These are phyloP conservation scores for Dasypogon diadema DNA, from an alignment of 2,888 invertebrate species.

Conservation along the genomic window DNA sequence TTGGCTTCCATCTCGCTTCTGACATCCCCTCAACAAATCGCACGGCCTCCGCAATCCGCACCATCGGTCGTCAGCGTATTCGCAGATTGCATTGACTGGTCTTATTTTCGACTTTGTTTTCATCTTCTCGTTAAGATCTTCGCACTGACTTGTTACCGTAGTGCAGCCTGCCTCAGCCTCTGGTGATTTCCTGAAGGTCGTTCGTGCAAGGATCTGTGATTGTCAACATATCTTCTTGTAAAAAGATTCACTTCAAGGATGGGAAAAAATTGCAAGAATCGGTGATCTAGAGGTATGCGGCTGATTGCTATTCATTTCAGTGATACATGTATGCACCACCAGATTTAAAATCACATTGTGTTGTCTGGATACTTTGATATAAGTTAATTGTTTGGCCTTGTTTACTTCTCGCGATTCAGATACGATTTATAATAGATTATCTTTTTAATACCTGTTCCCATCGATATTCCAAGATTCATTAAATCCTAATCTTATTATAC, in stretches of 20 bases:
- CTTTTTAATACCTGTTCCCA: too few species aligned
- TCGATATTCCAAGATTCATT: too few species aligned
- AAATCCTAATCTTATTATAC: too few species aligned
- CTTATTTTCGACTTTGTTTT: conserved; percentile 46
- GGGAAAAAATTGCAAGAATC: conserved; percentile 28
- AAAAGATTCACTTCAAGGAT: conserved; percentile 26
- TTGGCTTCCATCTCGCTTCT: conserved; percentile 36
- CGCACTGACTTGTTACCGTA: conserved; percentile 6
- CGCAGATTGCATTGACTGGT: conserved; percentile 37
- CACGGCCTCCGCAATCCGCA: conserved; percentile 39
- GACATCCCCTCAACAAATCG: conserved; percentile 45
- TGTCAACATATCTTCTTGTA: conserved; percentile 37
- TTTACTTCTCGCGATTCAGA: not conserved
- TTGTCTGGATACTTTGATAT: conserved; percentile 21
- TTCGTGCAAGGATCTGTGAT: conserved; percentile 46
- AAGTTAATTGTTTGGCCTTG: conserved; percentile 31
- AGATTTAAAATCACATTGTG: conserved; percentile 7
- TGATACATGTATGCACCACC: conserved; percentile 20
- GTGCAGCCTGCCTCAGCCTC: not conserved
- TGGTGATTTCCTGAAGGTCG: conserved; percentile 46
- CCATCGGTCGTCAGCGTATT: conserved; percentile 2
- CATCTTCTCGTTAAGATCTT: conserved; percentile 45
- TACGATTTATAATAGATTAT: too few species aligned
- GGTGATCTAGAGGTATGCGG: conserved; percentile 38
- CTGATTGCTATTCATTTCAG: conserved; percentile 43